Evolutionary conservation across 2,113 vertebrate genomes (phyloP), one percentile per base, ranked within the genome.

Genomic region (Eretmochelys imbricata): DNA sequence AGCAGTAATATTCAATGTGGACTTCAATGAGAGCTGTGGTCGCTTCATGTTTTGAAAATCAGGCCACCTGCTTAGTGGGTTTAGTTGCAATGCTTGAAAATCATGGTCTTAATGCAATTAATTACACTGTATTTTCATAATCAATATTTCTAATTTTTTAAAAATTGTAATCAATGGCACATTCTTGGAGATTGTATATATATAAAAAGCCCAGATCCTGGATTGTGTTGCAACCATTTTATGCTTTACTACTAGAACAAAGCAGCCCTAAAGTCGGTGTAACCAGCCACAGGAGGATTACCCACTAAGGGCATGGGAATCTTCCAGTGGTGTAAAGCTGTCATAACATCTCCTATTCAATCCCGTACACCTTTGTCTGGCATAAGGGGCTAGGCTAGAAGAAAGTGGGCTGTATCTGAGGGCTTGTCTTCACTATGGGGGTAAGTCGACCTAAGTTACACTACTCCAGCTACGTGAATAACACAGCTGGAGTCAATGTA

Each of bases 181-280:
- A 69, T n/a, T 69, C 62, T 69, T 69, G 62, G 35, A 69, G 14
- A n/a, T n/a, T 35, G 11, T 59, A 59, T 19, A 69, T n/a, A 69
- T n/a, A 19, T 42, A 65, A 19, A 42, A 14, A 93, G 27, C 72
- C 4, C 5, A 93, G 11, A 48, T 10, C 42, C 55, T 87, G 4
- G 1, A 10, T 55, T 69, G 35, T 69, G 35, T n/a, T n/a, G 62
- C 31, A 69, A 16, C 62, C 31, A 69, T 69, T 31, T 69, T 69
- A 69, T n/a, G 35, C 35, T n/a, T 69, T n/a, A n/a, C 14, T n/a
- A 35, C 83, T 7, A 62, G 78, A 59, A 65, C 19, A 24, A 83
- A 75, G 38, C 25, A 65, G 55, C 0, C 0, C 0, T n/a, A 50
- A 87, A 87, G 80, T 25, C 16, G 76, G 42, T 80, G 69, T 17